Evolutionary conservation across 2,888 invertebrate species (phyloP).

Genomic region (Lithophane ornitopus): DNA sequence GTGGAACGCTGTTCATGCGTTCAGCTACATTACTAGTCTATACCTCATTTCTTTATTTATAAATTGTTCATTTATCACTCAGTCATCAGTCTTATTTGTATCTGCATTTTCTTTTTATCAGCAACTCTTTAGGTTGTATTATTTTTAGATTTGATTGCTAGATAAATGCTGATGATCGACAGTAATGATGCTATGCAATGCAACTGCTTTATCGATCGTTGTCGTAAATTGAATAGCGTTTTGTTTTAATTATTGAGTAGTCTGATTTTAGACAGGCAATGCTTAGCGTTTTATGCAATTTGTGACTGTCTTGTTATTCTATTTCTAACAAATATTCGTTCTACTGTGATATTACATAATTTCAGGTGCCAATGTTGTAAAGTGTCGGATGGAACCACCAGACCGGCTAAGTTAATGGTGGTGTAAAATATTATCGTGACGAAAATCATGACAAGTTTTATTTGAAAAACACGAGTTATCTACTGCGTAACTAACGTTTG

Average conservation of each 20-base stretch:
- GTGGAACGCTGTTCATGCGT: background rate
- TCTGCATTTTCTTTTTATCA: constrained; percentile 12
- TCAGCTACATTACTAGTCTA: background rate
- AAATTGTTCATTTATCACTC: background rate
- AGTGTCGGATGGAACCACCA: background rate
- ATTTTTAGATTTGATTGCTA: background rate
- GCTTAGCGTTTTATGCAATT: background rate
- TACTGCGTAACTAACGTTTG: background rate
- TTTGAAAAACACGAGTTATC: constrained; percentile 16
- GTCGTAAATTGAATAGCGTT: background rate
- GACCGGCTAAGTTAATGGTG: constrained; percentile 41
- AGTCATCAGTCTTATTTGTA: background rate
- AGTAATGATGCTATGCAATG: background rate
- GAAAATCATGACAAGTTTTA: constrained; percentile 42
- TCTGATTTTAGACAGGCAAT: background rate
- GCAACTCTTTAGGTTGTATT: background rate
- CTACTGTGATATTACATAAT: background rate
- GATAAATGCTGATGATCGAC: constrained; percentile 10
- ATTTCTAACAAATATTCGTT: background rate
- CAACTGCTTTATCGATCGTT: constrained; percentile 6
- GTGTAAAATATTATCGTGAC: constrained; percentile 46
- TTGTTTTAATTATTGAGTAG: constrained; percentile 7
- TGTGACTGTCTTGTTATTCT: background rate
- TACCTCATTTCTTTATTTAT: background rate
- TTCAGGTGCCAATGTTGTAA: background rate